Conservation (phyloP, 1,140 invertebrate genomes). For the Tigriopus japonicus region DNA sequence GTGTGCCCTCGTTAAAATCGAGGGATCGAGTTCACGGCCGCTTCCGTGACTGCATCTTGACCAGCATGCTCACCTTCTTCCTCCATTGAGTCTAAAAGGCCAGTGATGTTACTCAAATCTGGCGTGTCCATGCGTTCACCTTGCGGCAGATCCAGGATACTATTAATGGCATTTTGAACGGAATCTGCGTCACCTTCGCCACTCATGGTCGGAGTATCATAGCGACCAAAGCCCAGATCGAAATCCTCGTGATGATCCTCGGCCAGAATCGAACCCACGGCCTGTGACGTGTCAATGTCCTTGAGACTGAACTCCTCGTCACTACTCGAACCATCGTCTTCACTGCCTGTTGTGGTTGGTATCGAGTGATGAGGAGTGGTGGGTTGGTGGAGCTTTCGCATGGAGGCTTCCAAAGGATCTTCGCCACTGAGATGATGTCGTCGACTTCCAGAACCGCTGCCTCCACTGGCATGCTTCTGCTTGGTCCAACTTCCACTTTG, state of each 20-base stretch:
- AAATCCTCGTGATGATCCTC: conserved; percentile 8
- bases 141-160: conserved; percentile 8
- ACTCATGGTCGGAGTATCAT: background rate
- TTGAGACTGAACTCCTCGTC: conserved; percentile 8
- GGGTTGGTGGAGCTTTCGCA: too few species aligned
- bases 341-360: too few species aligned
- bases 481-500: background rate
- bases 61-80: background rate
- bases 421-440: too few species aligned
- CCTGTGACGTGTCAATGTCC: background rate
- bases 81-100: conserved; percentile 9
- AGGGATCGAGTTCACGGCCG: conserved; percentile 14
- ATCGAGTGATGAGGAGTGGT: too few species aligned
- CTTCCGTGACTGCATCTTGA: conserved; percentile 3
- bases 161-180: conserved; percentile 12
- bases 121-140: conserved; percentile 10
- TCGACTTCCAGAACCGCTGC: too few species aligned
- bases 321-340: background rate
- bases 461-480: background rate
- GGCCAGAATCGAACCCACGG: conserved; percentile 2
- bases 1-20: background rate
- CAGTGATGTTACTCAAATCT: conserved; percentile 10
- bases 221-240: background rate
- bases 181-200: background rate
- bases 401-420: too few species aligned